Evolutionary conservation across 2,888 invertebrate species (phyloP), one percentile per base, ranked within the genome.

Genomic region (Drosophila pegasa): DNA sequence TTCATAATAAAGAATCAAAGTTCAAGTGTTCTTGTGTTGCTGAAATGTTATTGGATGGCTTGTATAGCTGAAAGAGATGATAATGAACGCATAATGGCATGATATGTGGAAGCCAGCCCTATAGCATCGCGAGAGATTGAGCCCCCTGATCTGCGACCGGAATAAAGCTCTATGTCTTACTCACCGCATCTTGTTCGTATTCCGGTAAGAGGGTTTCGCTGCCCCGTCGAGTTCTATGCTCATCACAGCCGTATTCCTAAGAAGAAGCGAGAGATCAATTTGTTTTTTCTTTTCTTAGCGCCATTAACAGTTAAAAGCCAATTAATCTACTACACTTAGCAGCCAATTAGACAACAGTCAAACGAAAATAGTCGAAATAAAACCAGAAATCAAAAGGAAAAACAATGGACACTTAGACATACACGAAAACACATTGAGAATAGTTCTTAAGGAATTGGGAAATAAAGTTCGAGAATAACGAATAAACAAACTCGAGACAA

Each of bases 201-300:
- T 92, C 92, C 87, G 91, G 89, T 88, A 92, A 85, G 82, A 92
- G 92, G 74, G 91, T 91, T 88, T 92, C 92, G 88, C 92, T 92
- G 80, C 92, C 91, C 88, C 92, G 91, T 81, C 92, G 91, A 74
- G 92, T 91, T 86, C 92, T 90, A 87, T 89, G 91, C 83, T 92
- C 92, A 90, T 92, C 92, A 91, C 92, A 92, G 91, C 91, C 92
- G 90, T 92, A 92, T 88, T 92, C 92, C 92, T 92, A 87, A 70
- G 71, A 75, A 77, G 62, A 71, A 70, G 67, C 75, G 65, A 64
- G 73, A 78, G 63, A 78, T 61, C 58, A 75, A 54, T 69, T 69
- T 64, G 79, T 64, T 47, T 40, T 41, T 20, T 29, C 51, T 70
- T 76, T 67, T 20, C 6, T 22, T 50, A 27, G 43, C 43, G 25